Evolutionary conservation across 2,888 invertebrate genomes (phyloP), one percentile per base, ranked within the genome.

Genomic region (Archips xylosteana): DNA sequence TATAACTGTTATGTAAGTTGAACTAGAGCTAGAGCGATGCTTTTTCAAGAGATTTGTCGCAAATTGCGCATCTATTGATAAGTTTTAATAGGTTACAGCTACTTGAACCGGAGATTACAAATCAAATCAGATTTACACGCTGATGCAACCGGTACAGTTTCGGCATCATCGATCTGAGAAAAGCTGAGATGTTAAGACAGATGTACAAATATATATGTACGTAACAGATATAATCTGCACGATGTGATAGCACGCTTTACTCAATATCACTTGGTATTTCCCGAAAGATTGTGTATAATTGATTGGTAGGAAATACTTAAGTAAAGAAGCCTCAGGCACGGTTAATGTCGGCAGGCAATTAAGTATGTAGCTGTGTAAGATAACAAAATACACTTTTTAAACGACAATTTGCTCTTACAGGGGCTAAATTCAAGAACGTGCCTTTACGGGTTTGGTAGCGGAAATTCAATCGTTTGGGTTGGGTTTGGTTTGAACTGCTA

Each of bases 81-180:
- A 71, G 39, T 3, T 39, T 62, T 51, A 67, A 54, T 71, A 42
- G 51, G 61, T 51, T 39, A 15, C 61, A 59, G 61, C 23, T n/a
- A 39, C n/a, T 15, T 42, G 57, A 42, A 57, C 57, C 57, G 45
- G 47, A 62, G 68, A 67, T 73, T 57, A 59, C 63, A 57, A 72
- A 68, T 72, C 47, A 67, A 72, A 72, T 74, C 59, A 42, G 51
- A 59, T 68, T 67, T 51, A 4, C 34, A 60, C 51, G 51, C 39
- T 74, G 51, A 74, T 69, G 73, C 64, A 74, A 74, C 36, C 13
- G 34, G 23, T 39, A 12, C 36, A 39, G 32, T 57, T 36, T 57
- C 15, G 61, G 39, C 65, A 15, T 65, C 68, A 23, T 45, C 59
- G 23, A 32, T 45, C 23, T 42, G 42, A 8, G 32, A 23, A 61